These are phyloP conservation scores for Cremastinae sp. DNA, from an alignment of 2,888 invertebrate genomes.

Conservation along the genomic window DNA sequence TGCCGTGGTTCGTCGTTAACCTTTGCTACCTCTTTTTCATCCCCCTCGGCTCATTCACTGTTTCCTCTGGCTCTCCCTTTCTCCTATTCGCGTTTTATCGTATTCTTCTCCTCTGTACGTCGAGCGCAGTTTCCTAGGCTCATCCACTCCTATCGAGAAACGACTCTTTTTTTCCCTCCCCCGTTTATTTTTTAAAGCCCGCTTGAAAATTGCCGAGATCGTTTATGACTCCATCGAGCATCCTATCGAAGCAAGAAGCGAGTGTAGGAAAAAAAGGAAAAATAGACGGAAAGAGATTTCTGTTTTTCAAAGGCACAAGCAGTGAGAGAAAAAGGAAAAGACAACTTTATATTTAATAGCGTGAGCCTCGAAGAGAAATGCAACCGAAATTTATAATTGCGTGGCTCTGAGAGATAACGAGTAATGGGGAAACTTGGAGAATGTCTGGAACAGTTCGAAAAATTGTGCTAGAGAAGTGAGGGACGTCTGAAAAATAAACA, in stretches of 20 bases:
- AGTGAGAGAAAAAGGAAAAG: neutral
- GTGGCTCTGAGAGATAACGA: neutral
- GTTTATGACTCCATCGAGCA: slow-evolving; percentile 30
- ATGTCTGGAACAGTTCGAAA: neutral
- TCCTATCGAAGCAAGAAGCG: neutral
- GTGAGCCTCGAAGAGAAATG: neutral
- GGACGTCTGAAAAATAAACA: neutral
- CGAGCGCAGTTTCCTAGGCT: slow-evolving; percentile 14
- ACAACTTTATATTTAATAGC: slow-evolving; percentile 1
- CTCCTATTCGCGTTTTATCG: neutral
- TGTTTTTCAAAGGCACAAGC: too few species aligned
- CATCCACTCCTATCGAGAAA: slow-evolving; percentile 1
- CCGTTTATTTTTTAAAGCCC: neutral
- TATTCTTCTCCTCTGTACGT: slow-evolving; percentile 10
- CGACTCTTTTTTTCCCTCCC: neutral
- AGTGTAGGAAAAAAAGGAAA: neutral
- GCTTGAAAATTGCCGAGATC: slow-evolving; percentile 27
- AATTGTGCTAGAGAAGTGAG: neutral
- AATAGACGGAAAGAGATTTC: neutral
- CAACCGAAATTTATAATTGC: neutral
- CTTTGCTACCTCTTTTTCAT: slow-evolving; percentile 24
- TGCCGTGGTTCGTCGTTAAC: slow-evolving; percentile 36
- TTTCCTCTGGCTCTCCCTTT: neutral
- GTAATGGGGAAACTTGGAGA: neutral
- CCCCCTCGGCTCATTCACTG: slow-evolving; percentile 1